Percentiles rank a stretch among this genome's conserved stretches.
Evolutionary conservation across 2,113 vertebrate genomes (phyloP).

Genomic region (Larimichthys crocea): DNA sequence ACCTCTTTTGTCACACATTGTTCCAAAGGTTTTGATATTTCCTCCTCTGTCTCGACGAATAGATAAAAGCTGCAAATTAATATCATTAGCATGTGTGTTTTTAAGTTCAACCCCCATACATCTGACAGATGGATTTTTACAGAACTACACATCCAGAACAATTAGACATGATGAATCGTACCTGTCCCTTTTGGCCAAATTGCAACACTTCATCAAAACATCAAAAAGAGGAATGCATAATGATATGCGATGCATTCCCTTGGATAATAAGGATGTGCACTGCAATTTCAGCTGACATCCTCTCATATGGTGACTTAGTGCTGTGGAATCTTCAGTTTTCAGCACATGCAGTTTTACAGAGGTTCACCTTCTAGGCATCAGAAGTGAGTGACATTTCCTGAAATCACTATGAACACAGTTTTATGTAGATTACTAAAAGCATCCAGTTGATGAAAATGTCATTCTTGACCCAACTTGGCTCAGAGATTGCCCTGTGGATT

Average conservation of each 20-base stretch:
- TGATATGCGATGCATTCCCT: constrained; percentile 54
- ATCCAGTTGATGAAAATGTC: constrained; percentile 29
- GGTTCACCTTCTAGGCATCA: constrained; percentile 3
- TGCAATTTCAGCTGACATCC: constrained; percentile 33
- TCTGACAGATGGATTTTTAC: constrained; percentile 65
- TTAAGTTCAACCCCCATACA: constrained; percentile 55
- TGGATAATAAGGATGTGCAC: constrained; percentile 37
- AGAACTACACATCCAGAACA: constrained; percentile 68
- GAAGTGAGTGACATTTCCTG: constrained; percentile 31
- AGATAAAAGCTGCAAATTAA: constrained; percentile 75
- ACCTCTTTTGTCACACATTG: constrained; percentile 71
- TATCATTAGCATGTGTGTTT: constrained; percentile 71
- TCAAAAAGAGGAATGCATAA: constrained; percentile 73
- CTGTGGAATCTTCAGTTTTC: constrained; percentile 10
- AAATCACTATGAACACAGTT: constrained; percentile 30
- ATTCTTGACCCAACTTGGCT: constrained; percentile 23
- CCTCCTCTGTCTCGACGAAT: constrained; percentile 69
- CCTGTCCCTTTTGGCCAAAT: constrained; percentile 71
- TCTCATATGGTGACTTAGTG: constrained; percentile 15
- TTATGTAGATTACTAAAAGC: constrained; percentile 25
- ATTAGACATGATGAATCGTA: constrained; percentile 74
- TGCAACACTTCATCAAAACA: constrained; percentile 72
- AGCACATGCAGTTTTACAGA: neutral
- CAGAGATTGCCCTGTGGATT: constrained; percentile 12
- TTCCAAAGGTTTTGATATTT: constrained; percentile 69